These are phyloP conservation scores for Chunga burmeisteri DNA, from an alignment of 2,113 vertebrate species.

Conservation along the genomic window DNA sequence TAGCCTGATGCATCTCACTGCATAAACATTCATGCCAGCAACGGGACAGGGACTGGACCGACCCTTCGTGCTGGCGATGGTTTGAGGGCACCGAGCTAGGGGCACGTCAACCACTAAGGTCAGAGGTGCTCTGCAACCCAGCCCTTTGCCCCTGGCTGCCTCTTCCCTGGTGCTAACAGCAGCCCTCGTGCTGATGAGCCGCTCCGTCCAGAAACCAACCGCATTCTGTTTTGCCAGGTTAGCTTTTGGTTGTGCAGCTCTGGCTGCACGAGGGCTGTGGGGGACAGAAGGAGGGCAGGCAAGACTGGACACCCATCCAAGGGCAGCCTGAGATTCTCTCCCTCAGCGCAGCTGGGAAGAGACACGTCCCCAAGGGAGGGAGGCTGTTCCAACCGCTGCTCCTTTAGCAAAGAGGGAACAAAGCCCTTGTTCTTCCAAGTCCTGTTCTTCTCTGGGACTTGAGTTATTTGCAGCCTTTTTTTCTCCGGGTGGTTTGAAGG, in stretches of 20 bases:
- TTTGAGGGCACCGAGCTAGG: background rate
- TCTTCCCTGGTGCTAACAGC: background rate
- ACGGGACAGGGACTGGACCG: background rate
- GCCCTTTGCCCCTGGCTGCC: background rate
- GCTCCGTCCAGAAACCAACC: background rate
- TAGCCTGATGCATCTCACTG: background rate
- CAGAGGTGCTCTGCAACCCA: background rate
- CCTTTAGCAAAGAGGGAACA: background rate
- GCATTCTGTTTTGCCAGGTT: background rate
- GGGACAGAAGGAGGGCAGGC: background rate
- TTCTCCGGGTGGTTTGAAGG: background rate
- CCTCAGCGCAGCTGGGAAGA: background rate
- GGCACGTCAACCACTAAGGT: background rate
- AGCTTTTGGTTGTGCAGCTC: background rate
- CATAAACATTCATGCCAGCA: fast-evolving
- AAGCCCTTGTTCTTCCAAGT: background rate
- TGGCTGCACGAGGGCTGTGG: background rate
- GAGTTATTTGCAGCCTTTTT: background rate
- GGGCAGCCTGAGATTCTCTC: background rate
- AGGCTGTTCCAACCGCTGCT: background rate
- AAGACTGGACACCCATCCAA: background rate
- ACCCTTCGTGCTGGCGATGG: background rate
- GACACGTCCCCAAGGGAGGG: background rate
- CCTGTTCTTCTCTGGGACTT: background rate
- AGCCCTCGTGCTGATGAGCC: background rate